Evolutionary conservation across 2,797 vertebrate species (phyloP), one percentile per base, ranked within the genome.

Genomic region (Sciurus carolinensis): DNA sequence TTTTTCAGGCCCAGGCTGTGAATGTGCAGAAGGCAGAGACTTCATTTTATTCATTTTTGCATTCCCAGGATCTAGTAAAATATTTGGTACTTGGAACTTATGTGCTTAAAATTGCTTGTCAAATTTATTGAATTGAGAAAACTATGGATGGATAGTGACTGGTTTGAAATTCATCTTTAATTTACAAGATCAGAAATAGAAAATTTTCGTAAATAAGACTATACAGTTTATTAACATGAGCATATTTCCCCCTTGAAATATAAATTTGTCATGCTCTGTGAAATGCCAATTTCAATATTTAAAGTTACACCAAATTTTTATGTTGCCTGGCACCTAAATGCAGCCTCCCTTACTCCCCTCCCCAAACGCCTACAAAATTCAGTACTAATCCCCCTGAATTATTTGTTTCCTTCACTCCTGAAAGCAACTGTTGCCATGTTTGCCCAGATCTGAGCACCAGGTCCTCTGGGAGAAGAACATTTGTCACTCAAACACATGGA

Each of bases 121-220:
- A 85, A 66, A 87, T 90, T 69, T 91, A 83, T 10, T 79, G n/a
- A 92, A 80, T 7, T 77, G 47, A 93, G 50, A 95, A 93, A 87
- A 14, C 30, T 90, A 83, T 87, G 77, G 15, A 76, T 59, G 42
- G 50, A 50, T 81, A 72, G 33, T 44, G 7, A 91, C 10, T 82
- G 36, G 82, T 81, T 73, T 92, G 79, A 92, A 92, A 92, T 12
- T 57, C n/a, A 83, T 22, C 20, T 39, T 79, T 80, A 86, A 90
- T 50, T 79, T 88, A 79, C 3, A 50, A 71, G 39, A 79, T 80
- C 44, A 80, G 66, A 93, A 94, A 89, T 18, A 72, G 17, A 95
- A 87, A 39, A 9, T 69, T 76, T 93, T 87, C 47, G n/a, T 72
- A 59, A 95, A 20, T 83, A 17, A 90, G 28, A 83, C 81, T 66